Evolutionary conservation across 1,140 invertebrate genomes (phyloP).

Genomic region (Acromyrmex charruanus): DNA sequence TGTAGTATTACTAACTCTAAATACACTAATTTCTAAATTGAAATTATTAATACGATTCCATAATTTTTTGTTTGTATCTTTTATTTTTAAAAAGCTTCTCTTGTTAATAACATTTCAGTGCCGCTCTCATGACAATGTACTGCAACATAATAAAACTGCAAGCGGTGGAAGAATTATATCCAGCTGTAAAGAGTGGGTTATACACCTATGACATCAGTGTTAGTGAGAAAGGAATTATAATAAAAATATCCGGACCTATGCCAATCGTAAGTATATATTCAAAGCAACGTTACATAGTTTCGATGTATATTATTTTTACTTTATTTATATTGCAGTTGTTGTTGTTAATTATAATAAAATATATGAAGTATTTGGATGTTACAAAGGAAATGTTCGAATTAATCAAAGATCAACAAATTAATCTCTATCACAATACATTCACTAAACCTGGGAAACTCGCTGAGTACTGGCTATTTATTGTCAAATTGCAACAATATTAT

Average conservation of each 20-base stretch:
- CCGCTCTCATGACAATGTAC: conserved; percentile 88
- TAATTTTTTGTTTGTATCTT: neutral
- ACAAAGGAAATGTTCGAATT: conserved; percentile 89
- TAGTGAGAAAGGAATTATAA: conserved; percentile 89
- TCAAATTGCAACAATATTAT: neutral
- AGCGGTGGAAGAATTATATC: conserved; percentile 92
- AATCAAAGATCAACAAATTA: conserved; percentile 89
- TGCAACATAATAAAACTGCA: conserved; percentile 88
- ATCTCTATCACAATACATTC: conserved; percentile 91
- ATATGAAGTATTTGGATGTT: conserved; percentile 87
- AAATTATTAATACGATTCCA: neutral
- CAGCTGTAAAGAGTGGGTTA: conserved; percentile 90
- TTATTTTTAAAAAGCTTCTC: neutral
- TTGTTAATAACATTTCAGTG: conserved; percentile 83
- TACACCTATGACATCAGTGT: conserved; percentile 88
- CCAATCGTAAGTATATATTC: conserved; percentile 87
- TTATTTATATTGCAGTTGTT: conserved; percentile 87
- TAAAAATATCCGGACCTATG: conserved; percentile 92
- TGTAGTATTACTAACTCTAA: no score
- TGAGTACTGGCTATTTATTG: conserved; percentile 86
- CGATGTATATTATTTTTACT: neutral
- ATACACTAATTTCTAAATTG: no score
- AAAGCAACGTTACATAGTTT: neutral
- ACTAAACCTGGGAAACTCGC: conserved; percentile 90
- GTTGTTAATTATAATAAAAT: conserved; percentile 89